Conservation (phyloP, 2,113 vertebrate genomes). For the Acinonyx jubatus region DNA sequence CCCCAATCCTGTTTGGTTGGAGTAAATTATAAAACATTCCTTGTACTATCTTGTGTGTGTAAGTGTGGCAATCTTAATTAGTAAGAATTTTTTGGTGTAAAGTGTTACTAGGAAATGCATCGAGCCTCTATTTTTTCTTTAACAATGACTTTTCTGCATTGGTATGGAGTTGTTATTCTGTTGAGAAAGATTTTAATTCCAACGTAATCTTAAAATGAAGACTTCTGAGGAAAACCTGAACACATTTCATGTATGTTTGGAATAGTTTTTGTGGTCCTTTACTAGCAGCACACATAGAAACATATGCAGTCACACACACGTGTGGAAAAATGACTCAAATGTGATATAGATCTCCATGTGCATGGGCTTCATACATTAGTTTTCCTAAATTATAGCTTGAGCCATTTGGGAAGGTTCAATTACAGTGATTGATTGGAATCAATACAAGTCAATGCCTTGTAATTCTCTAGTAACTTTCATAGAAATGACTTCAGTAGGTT, state of each 20-base stretch:
- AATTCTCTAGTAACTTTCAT: not conserved
- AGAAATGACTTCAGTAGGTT: not conserved
- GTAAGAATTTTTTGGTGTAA: not conserved
- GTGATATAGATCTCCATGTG: not conserved
- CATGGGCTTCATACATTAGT: not conserved
- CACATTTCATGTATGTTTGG: not conserved
- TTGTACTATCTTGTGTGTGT: not conserved
- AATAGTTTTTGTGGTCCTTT: not conserved
- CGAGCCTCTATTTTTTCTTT: not conserved
- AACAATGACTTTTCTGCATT: not conserved
- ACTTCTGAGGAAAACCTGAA: not conserved
- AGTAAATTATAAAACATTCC: not conserved
- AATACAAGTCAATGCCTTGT: not conserved
- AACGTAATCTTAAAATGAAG: not conserved
- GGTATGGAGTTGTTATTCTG: not conserved
- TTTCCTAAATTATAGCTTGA: slow-evolving; percentile 13
- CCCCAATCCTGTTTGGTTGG: not conserved
- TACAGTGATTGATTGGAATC: not conserved
- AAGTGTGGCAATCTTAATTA: not conserved
- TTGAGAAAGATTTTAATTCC: slow-evolving; percentile 11
- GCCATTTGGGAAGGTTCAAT: not conserved
- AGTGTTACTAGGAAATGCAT: not conserved
- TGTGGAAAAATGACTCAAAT: not conserved
- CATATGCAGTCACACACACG: not conserved
- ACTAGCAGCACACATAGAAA: not conserved